phyloP scores from a whole-genome alignment of 1,140 invertebrate genomes.

The Acromyrmex echinatior region DNA sequence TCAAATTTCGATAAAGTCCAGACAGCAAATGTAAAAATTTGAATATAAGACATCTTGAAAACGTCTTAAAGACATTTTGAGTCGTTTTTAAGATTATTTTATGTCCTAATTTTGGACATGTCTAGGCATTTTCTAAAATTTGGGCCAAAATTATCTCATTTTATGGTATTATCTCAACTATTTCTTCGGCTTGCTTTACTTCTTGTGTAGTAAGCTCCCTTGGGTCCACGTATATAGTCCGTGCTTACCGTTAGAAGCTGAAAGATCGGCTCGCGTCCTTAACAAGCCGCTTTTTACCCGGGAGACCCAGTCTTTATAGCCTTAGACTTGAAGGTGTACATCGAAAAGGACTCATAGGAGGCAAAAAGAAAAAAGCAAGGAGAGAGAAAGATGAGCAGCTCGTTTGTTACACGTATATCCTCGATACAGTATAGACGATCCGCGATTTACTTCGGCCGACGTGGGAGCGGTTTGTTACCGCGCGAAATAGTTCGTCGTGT shows the following conservation, averaged over 20 bases:
- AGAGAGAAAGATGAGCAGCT: constrained; percentile 38
- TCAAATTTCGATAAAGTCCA: no score
- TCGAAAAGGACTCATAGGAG: constrained; percentile 32
- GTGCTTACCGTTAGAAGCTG: constrained; percentile 19
- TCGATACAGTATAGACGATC: constrained; percentile 24
- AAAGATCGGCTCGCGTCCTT: neutral
- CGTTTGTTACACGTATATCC: constrained; percentile 67
- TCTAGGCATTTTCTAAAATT: no score
- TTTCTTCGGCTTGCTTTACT: constrained; percentile 18
- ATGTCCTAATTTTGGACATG: no score
- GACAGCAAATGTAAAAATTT: no score
- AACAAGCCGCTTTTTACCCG: constrained; percentile 65
- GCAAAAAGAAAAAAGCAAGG: constrained; percentile 30
- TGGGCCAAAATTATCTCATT: neutral
- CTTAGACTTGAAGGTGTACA: constrained; percentile 12
- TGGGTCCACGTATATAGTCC: constrained; percentile 52
- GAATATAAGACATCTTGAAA: no score
- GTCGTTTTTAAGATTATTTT: no score
- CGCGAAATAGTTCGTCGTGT: constrained; percentile 47
- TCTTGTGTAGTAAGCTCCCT: constrained; percentile 19
- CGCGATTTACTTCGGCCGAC: constrained; percentile 55
- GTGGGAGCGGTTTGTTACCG: constrained; percentile 61
- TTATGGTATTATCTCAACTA: constrained; percentile 22
- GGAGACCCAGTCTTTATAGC: constrained; percentile 46
- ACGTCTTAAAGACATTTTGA: no score